These are phyloP conservation scores for Drosophila bipectinata DNA, from an alignment of 1,140 invertebrate genomes.

Conservation along the genomic window DNA sequence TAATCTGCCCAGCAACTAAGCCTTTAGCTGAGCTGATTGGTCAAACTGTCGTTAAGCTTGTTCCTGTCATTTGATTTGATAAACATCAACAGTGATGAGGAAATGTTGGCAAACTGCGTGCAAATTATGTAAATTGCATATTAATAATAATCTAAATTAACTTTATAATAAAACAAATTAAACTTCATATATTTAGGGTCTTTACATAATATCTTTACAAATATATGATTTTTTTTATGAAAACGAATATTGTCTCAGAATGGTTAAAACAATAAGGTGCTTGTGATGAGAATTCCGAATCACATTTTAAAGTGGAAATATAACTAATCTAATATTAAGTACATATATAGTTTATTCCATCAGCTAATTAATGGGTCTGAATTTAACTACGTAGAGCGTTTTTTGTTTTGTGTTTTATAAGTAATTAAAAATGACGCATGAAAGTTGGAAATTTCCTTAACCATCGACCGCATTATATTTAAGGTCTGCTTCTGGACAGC, in stretches of 20 bases:
- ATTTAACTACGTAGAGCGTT: not conserved
- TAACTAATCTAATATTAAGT: too few relatives aligned
- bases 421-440: not conserved
- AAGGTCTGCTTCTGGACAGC: slow-evolving; percentile 9
- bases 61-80: slow-evolving; percentile 41
- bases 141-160: slow-evolving; percentile 52
- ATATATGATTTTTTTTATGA: not conserved
- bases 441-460: slow-evolving; percentile 3
- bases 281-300: not conserved
- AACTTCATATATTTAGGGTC: slow-evolving; percentile 7
- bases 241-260: not conserved
- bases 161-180: slow-evolving; percentile 43
- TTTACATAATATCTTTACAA: not conserved
- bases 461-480: slow-evolving; percentile 2
- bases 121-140: slow-evolving; percentile 52
- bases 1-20: slow-evolving; percentile 30
- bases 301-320: not conserved
- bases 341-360: not conserved
- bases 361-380: not conserved
- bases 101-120: slow-evolving; percentile 27
- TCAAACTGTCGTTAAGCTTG: slow-evolving; percentile 67
- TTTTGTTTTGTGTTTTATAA: not conserved
- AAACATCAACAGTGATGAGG: slow-evolving; percentile 37
- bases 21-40: slow-evolving; percentile 11
- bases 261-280: not conserved